A percentile compares a stretch with the other conserved stretches of the same genome.
Conservation (phyloP, 2,888 invertebrate genomes). For the Nebria brevicollis region DNA sequence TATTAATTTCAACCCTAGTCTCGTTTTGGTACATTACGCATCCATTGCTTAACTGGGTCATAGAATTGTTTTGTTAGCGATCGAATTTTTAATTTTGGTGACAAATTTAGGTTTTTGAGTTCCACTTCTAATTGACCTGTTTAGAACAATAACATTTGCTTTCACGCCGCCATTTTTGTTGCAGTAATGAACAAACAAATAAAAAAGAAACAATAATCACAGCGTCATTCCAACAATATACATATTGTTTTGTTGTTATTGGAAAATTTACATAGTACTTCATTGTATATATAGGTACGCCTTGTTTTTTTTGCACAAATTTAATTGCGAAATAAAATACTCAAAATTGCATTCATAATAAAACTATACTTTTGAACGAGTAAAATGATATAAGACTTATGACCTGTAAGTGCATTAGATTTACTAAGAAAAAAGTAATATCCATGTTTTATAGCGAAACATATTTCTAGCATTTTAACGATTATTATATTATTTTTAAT, state of each 20-base stretch:
- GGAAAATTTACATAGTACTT: not conserved
- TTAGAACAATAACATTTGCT: constrained; percentile 41
- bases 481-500: constrained; percentile 40
- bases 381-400: too few species aligned
- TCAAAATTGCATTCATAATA: too few species aligned
- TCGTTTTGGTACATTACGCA: too few species aligned
- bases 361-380: too few species aligned
- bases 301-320: not conserved
- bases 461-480: constrained; percentile 23
- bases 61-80: constrained; percentile 32
- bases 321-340: not conserved
- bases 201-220: not conserved
- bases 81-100: constrained; percentile 36
- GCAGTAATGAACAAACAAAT: not conserved
- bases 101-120: constrained; percentile 42
- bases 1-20: not conserved
- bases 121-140: constrained; percentile 46
- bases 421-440: constrained; percentile 17
- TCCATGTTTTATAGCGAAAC: constrained; percentile 12
- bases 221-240: not conserved
- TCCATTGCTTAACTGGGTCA: constrained; percentile 24
- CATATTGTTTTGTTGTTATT: constrained; percentile 1
- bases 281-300: not conserved
- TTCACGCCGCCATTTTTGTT: constrained; percentile 19
- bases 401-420: not conserved